Evolutionary conservation across 2,888 invertebrate genomes (phyloP), one percentile per base, ranked within the genome.

Genomic region (Drosophila meridiana): DNA sequence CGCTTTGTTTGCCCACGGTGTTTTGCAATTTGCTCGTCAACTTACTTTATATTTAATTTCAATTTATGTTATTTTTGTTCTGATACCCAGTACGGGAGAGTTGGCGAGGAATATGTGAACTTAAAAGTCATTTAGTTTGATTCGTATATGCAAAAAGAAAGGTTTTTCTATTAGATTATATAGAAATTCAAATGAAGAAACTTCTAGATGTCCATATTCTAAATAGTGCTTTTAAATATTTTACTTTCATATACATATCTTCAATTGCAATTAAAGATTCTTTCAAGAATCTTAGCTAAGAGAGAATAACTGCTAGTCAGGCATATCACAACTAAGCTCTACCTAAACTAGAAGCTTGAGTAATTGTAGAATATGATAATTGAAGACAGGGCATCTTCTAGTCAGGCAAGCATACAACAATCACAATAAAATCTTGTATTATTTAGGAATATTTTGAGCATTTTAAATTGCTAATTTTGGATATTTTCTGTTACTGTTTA

Each of bases 1-100:
- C 34, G 11, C 36, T 48, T 78, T 78, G 73, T 55, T 63, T 67
- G 64, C 47, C 14, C 40, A 42, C 43, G 50, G 55, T 66, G 58
- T 59, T 74, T n/a, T 13, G 53, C 36, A 38, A 26, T 50, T 32
- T 66, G 50, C 38, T 77, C 50, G 42, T 72, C 73, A 60, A 62
- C 67, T 68, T 74, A 67, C 43, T 40, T 69, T 59, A 63, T 56
- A 70, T 73, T 67, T 80, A 56, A 71, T 78, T 80, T 78, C 61
- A 80, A 78, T 84, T 78, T 64, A 50, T 80, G 56, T 70, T 52
- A 34, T 34, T 34, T 52, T 63, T 65, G 59, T n/a, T 47, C 57
- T 14, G 20, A 58, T 58, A 45, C 58, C 58, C 56, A 32, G 56
- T 30, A 13, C 6, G 14, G 5, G 14, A 6, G 14, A 40, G 14